phyloP scores from a whole-genome alignment of 2,797 vertebrate genomes.

The Monodelphis domestica region DNA sequence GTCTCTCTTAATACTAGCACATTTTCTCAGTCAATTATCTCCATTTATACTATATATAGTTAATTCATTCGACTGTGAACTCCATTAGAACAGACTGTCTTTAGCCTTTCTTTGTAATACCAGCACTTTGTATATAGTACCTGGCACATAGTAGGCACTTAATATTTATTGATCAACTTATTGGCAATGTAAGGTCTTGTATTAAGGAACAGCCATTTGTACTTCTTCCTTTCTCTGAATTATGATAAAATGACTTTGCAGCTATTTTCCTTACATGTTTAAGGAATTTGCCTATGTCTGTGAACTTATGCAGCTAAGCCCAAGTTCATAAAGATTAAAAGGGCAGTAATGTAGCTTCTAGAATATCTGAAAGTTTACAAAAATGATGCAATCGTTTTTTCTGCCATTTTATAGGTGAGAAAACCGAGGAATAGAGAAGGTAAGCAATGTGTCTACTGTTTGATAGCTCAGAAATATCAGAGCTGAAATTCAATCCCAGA shows the following conservation, averaged over 20 bases:
- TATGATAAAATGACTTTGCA: too few species aligned
- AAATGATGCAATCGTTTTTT: neutral
- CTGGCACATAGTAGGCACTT: too few species aligned
- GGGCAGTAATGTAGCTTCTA: neutral
- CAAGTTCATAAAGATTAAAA: neutral
- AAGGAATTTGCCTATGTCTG: neutral
- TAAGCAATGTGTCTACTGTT: neutral
- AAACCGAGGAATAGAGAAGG: neutral
- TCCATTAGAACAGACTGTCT: neutral
- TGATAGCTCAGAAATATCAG: neutral
- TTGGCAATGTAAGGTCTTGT: too few species aligned
- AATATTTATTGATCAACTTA: too few species aligned
- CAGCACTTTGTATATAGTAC: too few species aligned
- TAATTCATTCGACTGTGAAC: neutral
- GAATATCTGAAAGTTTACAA: neutral
- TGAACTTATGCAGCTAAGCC: neutral
- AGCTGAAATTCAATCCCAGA: neutral
- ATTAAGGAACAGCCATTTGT: too few species aligned
- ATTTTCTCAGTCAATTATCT: neutral
- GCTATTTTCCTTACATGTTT: too few species aligned
- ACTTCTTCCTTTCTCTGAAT: too few species aligned
- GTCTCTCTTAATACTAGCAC: neutral
- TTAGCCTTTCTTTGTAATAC: neutral
- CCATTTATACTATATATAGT: neutral
- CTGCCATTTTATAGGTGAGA: neutral